Percentiles rank a stretch among this genome's conserved stretches.
Conservation (phyloP, 1,140 invertebrate genomes). For the Telenomus remus region DNA sequence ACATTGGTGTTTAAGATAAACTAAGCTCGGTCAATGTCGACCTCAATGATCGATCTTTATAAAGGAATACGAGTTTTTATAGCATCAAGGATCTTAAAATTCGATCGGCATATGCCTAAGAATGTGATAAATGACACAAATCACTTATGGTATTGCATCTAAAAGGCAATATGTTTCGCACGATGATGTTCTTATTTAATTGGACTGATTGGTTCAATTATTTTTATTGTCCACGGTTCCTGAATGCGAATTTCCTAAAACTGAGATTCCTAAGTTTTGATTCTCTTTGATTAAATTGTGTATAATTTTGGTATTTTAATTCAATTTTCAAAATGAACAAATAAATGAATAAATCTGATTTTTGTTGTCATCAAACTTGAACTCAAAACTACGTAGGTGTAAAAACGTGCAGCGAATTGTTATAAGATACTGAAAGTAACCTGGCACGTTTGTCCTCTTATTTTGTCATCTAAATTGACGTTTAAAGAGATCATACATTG, state of each 20-base stretch:
- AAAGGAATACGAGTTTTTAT: constrained; percentile 42
- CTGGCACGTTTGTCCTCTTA: constrained; percentile 19
- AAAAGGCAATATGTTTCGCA: constrained; percentile 34
- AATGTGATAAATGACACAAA: constrained; percentile 47
- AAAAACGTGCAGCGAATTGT: constrained; percentile 18
- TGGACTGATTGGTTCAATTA: constrained; percentile 22
- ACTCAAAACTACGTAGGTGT: constrained; percentile 8
- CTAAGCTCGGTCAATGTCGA: constrained; percentile 23
- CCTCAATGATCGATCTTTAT: constrained; percentile 45
- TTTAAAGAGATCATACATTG: constrained; percentile 36
- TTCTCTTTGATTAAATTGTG: too few species aligned
- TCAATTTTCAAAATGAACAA: too few species aligned
- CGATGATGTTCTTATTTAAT: constrained; percentile 10
- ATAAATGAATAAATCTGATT: too few species aligned
- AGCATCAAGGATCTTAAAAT: constrained; percentile 41
- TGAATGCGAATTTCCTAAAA: background rate
- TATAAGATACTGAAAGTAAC: constrained; percentile 30
- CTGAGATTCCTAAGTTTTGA: too few species aligned
- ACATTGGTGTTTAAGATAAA: constrained; percentile 5
- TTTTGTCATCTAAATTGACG: constrained; percentile 39
- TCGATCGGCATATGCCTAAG: constrained; percentile 34
- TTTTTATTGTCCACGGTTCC: background rate
- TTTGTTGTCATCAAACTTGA: too few species aligned
- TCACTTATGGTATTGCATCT: constrained; percentile 20
- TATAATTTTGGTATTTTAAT: too few species aligned